A percentile compares a stretch with the other conserved stretches of the same genome.
phyloP scores from a whole-genome alignment of 1,140 invertebrate species.

The Tetramorium simillimum region DNA sequence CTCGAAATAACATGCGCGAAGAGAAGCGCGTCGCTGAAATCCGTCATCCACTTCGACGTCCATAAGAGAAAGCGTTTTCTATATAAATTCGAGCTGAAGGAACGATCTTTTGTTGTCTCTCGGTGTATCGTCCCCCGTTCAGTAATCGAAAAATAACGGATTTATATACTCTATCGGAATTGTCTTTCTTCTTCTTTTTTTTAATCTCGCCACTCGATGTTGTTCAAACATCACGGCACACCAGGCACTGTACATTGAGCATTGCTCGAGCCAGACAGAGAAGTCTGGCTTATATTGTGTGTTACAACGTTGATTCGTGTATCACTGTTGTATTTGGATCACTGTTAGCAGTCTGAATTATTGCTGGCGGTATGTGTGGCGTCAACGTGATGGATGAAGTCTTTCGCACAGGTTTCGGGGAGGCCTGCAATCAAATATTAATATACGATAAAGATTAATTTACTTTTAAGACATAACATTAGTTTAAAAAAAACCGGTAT shows the following conservation, averaged over 20 bases:
- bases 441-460: background rate
- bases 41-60: slow-evolving; percentile 63
- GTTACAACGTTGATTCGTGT: slow-evolving; percentile 85
- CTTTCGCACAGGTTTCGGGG: slow-evolving; percentile 81
- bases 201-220: slow-evolving; percentile 51
- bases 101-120: slow-evolving; percentile 34
- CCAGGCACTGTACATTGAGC: slow-evolving; percentile 82
- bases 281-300: slow-evolving; percentile 80
- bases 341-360: slow-evolving; percentile 77
- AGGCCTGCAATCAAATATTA: slow-evolving; percentile 72
- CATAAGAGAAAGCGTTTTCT: slow-evolving; percentile 62
- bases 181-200: slow-evolving; percentile 61
- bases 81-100: slow-evolving; percentile 73
- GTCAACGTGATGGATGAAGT: slow-evolving; percentile 82
- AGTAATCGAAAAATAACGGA: slow-evolving; percentile 66
- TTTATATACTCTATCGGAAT: slow-evolving; percentile 66
- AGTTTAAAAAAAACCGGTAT: background rate
- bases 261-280: slow-evolving; percentile 72
- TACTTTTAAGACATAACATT: background rate
- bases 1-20: slow-evolving; percentile 67
- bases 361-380: slow-evolving; percentile 74
- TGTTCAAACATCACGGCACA: slow-evolving; percentile 65
- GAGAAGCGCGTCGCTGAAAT: slow-evolving; percentile 74
- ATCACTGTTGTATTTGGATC: slow-evolving; percentile 81
- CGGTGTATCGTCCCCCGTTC: background rate